phyloP scores from a whole-genome alignment of 2,888 invertebrate genomes.

The Eupithecia exiguata region DNA sequence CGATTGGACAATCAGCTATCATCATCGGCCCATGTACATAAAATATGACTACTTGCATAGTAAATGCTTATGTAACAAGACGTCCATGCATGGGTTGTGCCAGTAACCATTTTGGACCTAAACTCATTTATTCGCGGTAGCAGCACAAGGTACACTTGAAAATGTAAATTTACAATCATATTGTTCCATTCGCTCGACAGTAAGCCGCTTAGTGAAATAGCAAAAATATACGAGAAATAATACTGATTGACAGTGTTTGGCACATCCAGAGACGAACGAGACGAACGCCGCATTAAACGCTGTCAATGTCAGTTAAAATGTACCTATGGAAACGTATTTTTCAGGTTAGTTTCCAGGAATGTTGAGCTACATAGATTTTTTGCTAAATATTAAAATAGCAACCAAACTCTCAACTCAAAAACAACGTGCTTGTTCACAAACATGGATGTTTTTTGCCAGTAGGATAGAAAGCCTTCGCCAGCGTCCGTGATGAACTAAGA shows the following conservation, averaged over 20 bases:
- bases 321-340: background rate
- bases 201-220: constrained; percentile 8
- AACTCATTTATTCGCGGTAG: too few relatives aligned
- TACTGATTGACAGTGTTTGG: background rate
- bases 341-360: background rate
- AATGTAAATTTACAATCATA: too few relatives aligned
- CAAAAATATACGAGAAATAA: constrained; percentile 1
- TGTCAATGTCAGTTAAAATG: background rate
- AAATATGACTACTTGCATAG: too few relatives aligned
- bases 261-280: background rate
- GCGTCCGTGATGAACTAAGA: background rate
- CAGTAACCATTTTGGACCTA: too few relatives aligned
- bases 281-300: too few relatives aligned
- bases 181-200: too few relatives aligned
- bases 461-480: background rate
- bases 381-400: background rate
- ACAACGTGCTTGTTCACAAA: background rate
- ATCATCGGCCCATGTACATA: background rate
- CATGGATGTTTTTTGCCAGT: background rate
- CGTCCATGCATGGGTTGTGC: too few relatives aligned
- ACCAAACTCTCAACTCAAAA: background rate
- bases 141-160: too few relatives aligned
- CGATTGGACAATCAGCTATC: background rate
- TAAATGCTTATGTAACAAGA: too few relatives aligned
- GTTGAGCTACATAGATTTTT: background rate